These are phyloP conservation scores for Hyposoter dolosus DNA, from an alignment of 2,888 invertebrate genomes.

Conservation along the genomic window DNA sequence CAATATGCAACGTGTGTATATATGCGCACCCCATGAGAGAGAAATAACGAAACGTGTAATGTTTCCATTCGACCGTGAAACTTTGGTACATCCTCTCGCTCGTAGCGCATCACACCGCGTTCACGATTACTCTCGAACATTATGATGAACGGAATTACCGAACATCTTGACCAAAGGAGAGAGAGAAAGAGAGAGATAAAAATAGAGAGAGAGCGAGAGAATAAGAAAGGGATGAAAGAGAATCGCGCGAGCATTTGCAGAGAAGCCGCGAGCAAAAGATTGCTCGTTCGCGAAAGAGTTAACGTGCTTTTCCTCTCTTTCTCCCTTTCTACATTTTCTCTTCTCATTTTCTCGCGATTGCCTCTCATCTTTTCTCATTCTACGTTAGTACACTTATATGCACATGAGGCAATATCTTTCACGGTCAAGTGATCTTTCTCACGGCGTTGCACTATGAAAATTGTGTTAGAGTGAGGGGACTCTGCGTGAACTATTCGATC, in stretches of 20 bases:
- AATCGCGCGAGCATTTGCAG: slow-evolving; percentile 52
- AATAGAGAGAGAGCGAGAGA: neutral
- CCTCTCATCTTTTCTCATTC: slow-evolving; percentile 50
- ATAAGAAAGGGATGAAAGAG: slow-evolving; percentile 36
- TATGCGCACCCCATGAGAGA: slow-evolving; percentile 28
- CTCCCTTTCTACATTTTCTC: slow-evolving; percentile 27
- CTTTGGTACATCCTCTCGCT: slow-evolving; percentile 60
- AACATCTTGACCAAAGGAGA: slow-evolving; percentile 53
- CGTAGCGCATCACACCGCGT: slow-evolving; percentile 53
- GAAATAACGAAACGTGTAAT: slow-evolving; percentile 64
- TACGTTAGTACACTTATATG: slow-evolving; percentile 16
- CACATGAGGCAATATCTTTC: slow-evolving; percentile 48
- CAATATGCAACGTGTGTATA: slow-evolving; percentile 45
- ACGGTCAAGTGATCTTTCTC: slow-evolving; percentile 66
- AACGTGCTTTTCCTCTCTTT: slow-evolving; percentile 43
- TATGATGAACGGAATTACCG: slow-evolving; percentile 68
- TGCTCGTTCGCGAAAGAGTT: slow-evolving; percentile 60
- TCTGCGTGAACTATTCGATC: slow-evolving; percentile 56
- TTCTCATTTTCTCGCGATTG: slow-evolving; percentile 50
- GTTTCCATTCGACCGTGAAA: slow-evolving; percentile 69
- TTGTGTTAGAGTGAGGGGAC: slow-evolving; percentile 23
- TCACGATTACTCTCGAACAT: slow-evolving; percentile 66
- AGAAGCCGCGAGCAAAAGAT: slow-evolving; percentile 55
- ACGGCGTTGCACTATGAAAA: slow-evolving; percentile 58
- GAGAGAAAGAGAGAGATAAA: slow-evolving; percentile 1